Base-by-base conservation (phyloP, 2,888 invertebrate genomes). In the Girardia tigrina region DNA sequence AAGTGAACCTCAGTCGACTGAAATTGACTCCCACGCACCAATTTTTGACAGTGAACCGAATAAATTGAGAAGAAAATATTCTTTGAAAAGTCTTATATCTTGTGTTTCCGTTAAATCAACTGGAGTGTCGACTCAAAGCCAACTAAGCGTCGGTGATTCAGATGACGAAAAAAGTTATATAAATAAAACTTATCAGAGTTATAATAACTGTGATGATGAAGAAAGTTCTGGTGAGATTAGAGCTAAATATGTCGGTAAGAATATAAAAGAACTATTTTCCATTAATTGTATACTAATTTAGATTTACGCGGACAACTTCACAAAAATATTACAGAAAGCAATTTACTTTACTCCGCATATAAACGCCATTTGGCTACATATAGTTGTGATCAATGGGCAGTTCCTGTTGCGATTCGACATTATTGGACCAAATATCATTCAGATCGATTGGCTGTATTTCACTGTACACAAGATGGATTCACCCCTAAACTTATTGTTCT, bases 331-430 rank as follows among this genome's bases (percentile, higher is more conserved):
- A 75, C 29, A 8, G 72, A 74, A 26, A 75, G 75, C 71, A 26
- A 75, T 26, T 36, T 75, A 26, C 27, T 75, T 20, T 26, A 27
- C 12, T 75, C 28, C 6, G 75, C 75, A 27, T 75, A 75, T 28
- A 23, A 20, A 6, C 73, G 75, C 1, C 75, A 75, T 42, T 26
- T 75, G 12, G 74, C 36, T 29, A 28, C 23, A 8, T 75, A 29
- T 28, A 42, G n/a, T 42, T 74, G 74, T 20, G 20, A 16, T 26
- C 74, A 27, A 4, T 74, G 74, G 74, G 74, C 74, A 12, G 27
- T 69, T 20, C 42, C 29, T 23, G 27, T 74, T n/a, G 20, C 4
- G 2, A 28, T 29, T 1, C 28, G 23, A 8, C 2, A 28, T 36
- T 36, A 36, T 36, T 72, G 73, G 73, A 29, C 29, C 2, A 28